Percentiles rank a stretch among this genome's conserved stretches.
Evolutionary conservation across 1,140 invertebrate species (phyloP).

Genomic region (Zelostemma sp.): DNA sequence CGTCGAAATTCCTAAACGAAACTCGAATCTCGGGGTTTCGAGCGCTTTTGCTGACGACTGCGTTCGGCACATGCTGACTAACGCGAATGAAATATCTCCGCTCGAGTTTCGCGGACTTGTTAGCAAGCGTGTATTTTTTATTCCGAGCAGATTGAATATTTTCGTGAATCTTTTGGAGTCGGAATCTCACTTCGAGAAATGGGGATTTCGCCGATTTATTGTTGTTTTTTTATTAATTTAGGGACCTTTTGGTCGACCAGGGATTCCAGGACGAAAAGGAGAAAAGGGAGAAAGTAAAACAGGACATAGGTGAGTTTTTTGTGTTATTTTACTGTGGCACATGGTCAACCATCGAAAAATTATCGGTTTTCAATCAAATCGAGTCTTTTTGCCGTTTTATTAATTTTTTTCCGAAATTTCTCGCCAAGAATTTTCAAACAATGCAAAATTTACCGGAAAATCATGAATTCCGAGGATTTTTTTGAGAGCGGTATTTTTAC

Average conservation of each 20-base stretch:
- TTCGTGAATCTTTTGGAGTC: background rate
- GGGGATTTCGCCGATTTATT: background rate
- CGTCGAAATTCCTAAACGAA: constrained; percentile 7
- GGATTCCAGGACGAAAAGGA: constrained; percentile 63
- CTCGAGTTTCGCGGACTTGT: background rate
- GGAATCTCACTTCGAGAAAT: background rate
- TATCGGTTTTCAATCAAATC: no score
- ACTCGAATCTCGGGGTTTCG: constrained; percentile 2
- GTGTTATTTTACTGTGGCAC: background rate
- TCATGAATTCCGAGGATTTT: no score
- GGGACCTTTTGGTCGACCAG: constrained; percentile 67
- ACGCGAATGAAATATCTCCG: constrained; percentile 5
- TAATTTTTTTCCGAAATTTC: no score
- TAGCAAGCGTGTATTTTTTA: background rate
- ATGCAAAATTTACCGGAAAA: no score
- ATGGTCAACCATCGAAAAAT: no score
- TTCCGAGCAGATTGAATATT: background rate
- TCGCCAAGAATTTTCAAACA: no score
- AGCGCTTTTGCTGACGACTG: constrained; percentile 12
- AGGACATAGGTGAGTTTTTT: constrained; percentile 4
- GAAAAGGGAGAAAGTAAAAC: constrained; percentile 59
- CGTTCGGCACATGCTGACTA: constrained; percentile 15
- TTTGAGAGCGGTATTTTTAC: no score
- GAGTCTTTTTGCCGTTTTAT: no score
- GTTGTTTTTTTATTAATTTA: constrained; percentile 15